These are phyloP conservation scores for Takifugu bimaculatus DNA, from an alignment of 2,113 vertebrate species.

Conservation along the genomic window DNA sequence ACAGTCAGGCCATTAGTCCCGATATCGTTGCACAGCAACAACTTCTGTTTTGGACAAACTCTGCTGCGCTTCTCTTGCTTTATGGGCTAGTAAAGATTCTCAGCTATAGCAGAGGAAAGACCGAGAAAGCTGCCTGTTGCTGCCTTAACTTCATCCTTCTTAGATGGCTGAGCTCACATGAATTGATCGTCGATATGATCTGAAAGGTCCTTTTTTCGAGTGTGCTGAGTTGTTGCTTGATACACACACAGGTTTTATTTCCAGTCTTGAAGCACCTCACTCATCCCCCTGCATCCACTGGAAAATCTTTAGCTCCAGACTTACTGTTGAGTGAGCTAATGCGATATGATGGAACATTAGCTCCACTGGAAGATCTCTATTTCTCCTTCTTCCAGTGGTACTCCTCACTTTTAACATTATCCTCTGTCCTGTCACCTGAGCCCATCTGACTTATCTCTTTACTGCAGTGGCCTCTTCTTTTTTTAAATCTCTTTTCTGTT, in stretches of 20 bases:
- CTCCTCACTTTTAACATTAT: slow-evolving; percentile 8
- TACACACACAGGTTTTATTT: slow-evolving; percentile 17
- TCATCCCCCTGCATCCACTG: slow-evolving; percentile 12
- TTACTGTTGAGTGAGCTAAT: slow-evolving; percentile 40
- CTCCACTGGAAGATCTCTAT: slow-evolving; percentile 37
- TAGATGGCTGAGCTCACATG: slow-evolving; percentile 12
- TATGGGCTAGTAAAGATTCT: background rate
- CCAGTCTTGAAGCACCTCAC: background rate
- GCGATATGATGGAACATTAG: slow-evolving; percentile 47
- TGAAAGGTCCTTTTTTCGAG: slow-evolving; percentile 33
- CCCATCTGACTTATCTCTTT: slow-evolving; percentile 18
- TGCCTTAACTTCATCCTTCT: slow-evolving; percentile 5
- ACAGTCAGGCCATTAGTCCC: background rate
- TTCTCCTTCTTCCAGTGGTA: slow-evolving; percentile 22
- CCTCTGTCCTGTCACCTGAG: slow-evolving; percentile 5
- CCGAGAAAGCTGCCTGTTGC: background rate
- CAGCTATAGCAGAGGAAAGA: slow-evolving; percentile 2
- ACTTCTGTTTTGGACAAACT: too few species aligned
- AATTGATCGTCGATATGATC: slow-evolving; percentile 42
- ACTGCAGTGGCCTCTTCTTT: background rate
- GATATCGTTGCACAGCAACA: too few species aligned
- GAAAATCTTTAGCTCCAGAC: slow-evolving; percentile 34
- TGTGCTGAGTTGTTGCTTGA: slow-evolving; percentile 32
- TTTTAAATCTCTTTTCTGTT: slow-evolving; percentile 10
- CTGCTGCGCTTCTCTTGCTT: background rate